Conservation (phyloP, 2,797 vertebrate genomes). For the Antennarius maculatus region DNA sequence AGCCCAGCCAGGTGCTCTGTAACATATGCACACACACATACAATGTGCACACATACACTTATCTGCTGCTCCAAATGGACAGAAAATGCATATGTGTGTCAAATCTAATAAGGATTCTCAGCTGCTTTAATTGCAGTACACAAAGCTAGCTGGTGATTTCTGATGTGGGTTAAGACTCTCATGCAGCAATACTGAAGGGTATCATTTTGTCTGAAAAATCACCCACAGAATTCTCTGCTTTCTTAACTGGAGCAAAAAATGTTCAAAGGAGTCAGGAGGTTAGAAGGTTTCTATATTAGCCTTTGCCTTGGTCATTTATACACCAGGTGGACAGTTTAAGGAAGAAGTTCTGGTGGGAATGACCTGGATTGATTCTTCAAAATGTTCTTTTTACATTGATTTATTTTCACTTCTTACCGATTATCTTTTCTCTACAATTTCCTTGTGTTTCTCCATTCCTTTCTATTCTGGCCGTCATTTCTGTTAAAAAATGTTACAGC, state of each 20-base stretch:
- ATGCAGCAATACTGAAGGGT: conserved; percentile 28
- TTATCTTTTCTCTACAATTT: not conserved
- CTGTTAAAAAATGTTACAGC: conserved; percentile 45
- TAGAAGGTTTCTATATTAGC: conserved; percentile 23
- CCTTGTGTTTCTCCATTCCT: conserved; percentile 36
- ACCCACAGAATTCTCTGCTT: conserved; percentile 28
- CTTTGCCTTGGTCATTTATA: conserved; percentile 27
- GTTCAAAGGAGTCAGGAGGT: conserved; percentile 34
- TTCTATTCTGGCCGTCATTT: conserved; percentile 13
- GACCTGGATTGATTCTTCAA: not conserved
- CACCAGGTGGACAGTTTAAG: conserved; percentile 31
- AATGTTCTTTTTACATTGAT: not conserved
- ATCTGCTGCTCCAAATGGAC: not conserved
- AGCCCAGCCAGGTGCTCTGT: conserved; percentile 60
- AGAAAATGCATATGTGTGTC: conserved; percentile 53
- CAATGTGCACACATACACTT: conserved; percentile 24
- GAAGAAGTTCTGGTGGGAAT: not conserved
- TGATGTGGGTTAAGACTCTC: conserved; percentile 34
- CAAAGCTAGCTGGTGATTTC: conserved; percentile 43
- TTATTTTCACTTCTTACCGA: not conserved
- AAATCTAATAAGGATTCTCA: conserved; percentile 52
- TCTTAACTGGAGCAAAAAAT: conserved; percentile 21
- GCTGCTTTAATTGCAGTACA: conserved; percentile 50
- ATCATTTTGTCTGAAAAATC: conserved; percentile 31
- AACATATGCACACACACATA: conserved; percentile 27